Evolutionary conservation across 2,797 vertebrate species (phyloP).

Genomic region (Macropodus opercularis): DNA sequence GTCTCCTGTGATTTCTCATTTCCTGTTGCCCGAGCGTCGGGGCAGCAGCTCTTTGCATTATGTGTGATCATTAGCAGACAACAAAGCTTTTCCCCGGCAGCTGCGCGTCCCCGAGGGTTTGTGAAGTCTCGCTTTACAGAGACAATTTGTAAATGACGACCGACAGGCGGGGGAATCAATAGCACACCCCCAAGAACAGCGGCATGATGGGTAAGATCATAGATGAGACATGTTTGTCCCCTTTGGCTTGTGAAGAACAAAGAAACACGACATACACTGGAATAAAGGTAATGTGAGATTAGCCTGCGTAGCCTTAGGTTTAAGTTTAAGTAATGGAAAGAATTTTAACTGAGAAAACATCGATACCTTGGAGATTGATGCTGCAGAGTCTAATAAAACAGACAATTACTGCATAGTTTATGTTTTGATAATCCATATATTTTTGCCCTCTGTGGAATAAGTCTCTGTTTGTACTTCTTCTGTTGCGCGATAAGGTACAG

Average conservation of each 20-base stretch:
- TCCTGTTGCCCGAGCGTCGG: background rate
- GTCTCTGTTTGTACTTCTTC: conserved; percentile 3
- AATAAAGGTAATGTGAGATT: conserved; percentile 12
- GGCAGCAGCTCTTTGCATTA: conserved; percentile 32
- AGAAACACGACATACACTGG: conserved; percentile 27
- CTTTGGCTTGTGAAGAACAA: conserved; percentile 18
- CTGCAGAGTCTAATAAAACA: conserved; percentile 1
- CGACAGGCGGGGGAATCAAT: conserved; percentile 57
- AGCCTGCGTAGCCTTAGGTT: conserved; percentile 11
- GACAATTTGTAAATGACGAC: conserved; percentile 54
- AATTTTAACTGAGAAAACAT: conserved; percentile 8
- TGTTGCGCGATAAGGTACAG: background rate
- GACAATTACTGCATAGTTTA: conserved; percentile 1
- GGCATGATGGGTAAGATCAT: conserved; percentile 46
- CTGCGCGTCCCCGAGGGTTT: conserved; percentile 29
- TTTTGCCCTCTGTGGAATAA: background rate
- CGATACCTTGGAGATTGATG: conserved; percentile 14
- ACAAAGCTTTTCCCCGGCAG: conserved; percentile 34
- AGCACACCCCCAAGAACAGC: conserved; percentile 29
- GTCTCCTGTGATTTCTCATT: conserved; percentile 21
- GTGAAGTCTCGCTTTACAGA: conserved; percentile 33
- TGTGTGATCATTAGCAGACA: conserved; percentile 48
- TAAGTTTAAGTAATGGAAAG: conserved; percentile 34
- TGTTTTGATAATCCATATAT: conserved; percentile 15
- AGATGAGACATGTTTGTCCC: conserved; percentile 34